Base-by-base conservation (phyloP, 2,113 vertebrate species). In the Larimichthys polyactis region DNA sequence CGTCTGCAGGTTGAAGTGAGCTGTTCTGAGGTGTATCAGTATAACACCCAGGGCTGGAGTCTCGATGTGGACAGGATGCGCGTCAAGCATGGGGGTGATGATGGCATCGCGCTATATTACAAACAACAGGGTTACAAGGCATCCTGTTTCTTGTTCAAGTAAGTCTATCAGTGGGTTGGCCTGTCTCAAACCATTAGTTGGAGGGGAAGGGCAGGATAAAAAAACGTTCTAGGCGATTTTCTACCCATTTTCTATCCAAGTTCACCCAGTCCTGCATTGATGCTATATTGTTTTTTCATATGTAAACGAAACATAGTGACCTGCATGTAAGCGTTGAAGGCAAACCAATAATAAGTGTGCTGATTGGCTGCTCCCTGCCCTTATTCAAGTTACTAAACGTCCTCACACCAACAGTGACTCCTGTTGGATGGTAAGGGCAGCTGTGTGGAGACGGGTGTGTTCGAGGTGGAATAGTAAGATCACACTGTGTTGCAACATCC, bases 121-220 rank as follows among this genome's bases (percentile, higher is more conserved):
- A 80, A 81, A 71, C 89, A 89, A 32, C 91, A 88, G 1, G 91
- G 94, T 0, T 76, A 29, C 0, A 75, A 69, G 6, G 78, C 93
- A 0, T 93, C 95, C 68, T 98, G 97, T 84, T 94, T 94, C 77
- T 69, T 98, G 87, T 98, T 96, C 94, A 97, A 94, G 97, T 99
- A 88, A 96, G 96, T 24, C 2, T 29, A 19, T 17, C 24, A 19
- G 11, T n/a, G 6, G 20, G 15, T 27, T 11, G 46, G 19, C 29
- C 14, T 12, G 40, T 44, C 5, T 29, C 10, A 16, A 32, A 65
- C 16, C 27, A 60, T 36, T 29, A 32, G 58, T 32, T 32, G 58
- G 19, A 10, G 58, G 15, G 22, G 27, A 17, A 60, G 58, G 58
- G 7, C 32, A 52, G 27, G 11, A 36, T 8, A 36, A 36, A 36